Conservation (phyloP, 2,797 vertebrate genomes). For the Choloepus didactylus region DNA sequence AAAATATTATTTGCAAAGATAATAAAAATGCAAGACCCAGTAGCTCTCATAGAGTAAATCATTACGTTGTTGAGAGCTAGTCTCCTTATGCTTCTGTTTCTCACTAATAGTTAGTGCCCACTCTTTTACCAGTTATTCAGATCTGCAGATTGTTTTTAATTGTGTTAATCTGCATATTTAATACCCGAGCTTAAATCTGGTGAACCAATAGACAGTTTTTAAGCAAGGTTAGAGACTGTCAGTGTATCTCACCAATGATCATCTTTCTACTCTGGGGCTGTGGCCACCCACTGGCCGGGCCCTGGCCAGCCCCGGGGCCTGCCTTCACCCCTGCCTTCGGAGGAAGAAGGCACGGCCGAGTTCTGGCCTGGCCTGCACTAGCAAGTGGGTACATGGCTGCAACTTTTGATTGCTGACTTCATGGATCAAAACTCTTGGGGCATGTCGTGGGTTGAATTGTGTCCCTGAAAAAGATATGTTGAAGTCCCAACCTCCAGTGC, state of each 20-base stretch:
- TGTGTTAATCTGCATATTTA: background rate
- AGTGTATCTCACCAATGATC: background rate
- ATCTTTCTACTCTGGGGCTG: background rate
- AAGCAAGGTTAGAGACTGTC: background rate
- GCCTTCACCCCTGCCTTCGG: background rate
- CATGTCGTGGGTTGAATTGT: background rate
- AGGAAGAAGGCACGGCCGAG: background rate
- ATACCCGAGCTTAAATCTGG: background rate
- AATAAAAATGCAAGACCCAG: background rate
- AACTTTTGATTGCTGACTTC: background rate
- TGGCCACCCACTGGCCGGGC: background rate
- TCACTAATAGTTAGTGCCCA: no score
- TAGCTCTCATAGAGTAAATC: background rate
- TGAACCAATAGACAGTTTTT: background rate
- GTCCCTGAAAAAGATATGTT: no score
- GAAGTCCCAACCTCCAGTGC: no score
- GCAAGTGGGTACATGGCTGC: background rate
- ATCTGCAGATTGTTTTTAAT: conserved; percentile 31
- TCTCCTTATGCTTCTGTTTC: background rate
- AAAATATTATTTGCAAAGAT: conserved; percentile 25
- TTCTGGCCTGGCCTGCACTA: background rate
- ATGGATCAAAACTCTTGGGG: background rate
- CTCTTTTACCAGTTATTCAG: conserved; percentile 9
- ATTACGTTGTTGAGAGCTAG: background rate
- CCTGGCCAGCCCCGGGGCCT: background rate